These are phyloP conservation scores for Terebella lapidaria DNA, from an alignment of 2,888 invertebrate genomes.

Conservation along the genomic window DNA sequence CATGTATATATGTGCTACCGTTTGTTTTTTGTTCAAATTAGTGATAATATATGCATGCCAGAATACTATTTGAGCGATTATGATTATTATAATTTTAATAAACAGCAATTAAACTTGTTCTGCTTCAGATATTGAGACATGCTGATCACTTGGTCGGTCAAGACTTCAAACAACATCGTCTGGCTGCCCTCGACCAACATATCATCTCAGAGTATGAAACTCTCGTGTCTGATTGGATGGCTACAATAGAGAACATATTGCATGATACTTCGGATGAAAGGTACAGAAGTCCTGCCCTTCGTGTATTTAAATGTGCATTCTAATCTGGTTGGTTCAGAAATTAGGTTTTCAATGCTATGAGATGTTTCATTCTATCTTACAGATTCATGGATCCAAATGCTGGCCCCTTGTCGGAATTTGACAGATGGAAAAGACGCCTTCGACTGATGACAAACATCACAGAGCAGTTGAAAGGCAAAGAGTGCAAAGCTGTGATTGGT, in stretches of 20 bases:
- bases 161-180: slow-evolving; percentile 49
- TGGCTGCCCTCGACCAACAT: slow-evolving; percentile 41
- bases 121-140: slow-evolving; percentile 45
- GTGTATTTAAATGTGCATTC: too few relatives aligned
- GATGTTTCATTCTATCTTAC: background rate
- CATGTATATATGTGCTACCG: too few relatives aligned
- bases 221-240: slow-evolving; percentile 49
- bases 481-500: slow-evolving; percentile 52
- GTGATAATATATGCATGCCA: too few relatives aligned
- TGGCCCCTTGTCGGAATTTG: slow-evolving; percentile 50
- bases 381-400: slow-evolving; percentile 28
- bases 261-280: slow-evolving; percentile 49
- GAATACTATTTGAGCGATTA: too few relatives aligned
- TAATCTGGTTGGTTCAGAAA: too few relatives aligned
- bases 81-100: too few relatives aligned
- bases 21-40: too few relatives aligned
- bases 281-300: slow-evolving; percentile 28
- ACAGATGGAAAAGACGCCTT: slow-evolving; percentile 49
- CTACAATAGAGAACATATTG: slow-evolving; percentile 47
- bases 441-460: slow-evolving; percentile 48
- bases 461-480: slow-evolving; percentile 52
- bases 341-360: too few relatives aligned
- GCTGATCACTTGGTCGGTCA: slow-evolving; percentile 45
- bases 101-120: too few relatives aligned
- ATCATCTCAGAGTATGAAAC: slow-evolving; percentile 48